Conservation (phyloP, 53 echinoderm and acorn worm species). For the Actinopyga echinites region DNA sequence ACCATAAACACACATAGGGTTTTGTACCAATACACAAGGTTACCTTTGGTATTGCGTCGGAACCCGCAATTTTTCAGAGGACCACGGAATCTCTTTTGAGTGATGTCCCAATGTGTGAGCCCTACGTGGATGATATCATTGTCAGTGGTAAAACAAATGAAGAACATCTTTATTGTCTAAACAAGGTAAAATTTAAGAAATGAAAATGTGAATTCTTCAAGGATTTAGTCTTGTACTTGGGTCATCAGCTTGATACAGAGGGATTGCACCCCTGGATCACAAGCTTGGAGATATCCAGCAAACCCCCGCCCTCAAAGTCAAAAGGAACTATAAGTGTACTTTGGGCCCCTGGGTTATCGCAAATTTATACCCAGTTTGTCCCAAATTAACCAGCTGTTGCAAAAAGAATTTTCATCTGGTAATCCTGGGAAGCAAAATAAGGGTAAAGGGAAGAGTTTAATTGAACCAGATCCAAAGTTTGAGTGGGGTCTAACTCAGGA, state of each 20-base stretch:
- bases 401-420: constrained; percentile 28
- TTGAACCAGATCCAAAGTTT: constrained; percentile 20
- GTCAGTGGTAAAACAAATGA: too few relatives aligned
- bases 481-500: constrained; percentile 43
- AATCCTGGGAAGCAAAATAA: background rate
- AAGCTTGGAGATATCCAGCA: constrained; percentile 25
- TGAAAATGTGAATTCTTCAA: constrained; percentile 57
- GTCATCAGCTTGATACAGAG: constrained; percentile 43
- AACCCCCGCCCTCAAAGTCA: background rate
- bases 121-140: background rate
- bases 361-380: constrained; percentile 54
- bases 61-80: constrained; percentile 59
- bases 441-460: background rate
- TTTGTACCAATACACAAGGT: constrained; percentile 54
- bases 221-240: constrained; percentile 40
- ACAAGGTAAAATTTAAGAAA: constrained; percentile 43
- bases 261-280: constrained; percentile 42
- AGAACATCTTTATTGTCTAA: constrained; percentile 48
- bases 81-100: constrained; percentile 55
- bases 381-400: constrained; percentile 6
- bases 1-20: constrained; percentile 66
- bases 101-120: constrained; percentile 46
- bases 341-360: constrained; percentile 44
- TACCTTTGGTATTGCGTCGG: constrained; percentile 63
- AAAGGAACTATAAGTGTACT: constrained; percentile 31